Conservation (phyloP, 2,888 invertebrate species). For the Odontocolon sp. region DNA sequence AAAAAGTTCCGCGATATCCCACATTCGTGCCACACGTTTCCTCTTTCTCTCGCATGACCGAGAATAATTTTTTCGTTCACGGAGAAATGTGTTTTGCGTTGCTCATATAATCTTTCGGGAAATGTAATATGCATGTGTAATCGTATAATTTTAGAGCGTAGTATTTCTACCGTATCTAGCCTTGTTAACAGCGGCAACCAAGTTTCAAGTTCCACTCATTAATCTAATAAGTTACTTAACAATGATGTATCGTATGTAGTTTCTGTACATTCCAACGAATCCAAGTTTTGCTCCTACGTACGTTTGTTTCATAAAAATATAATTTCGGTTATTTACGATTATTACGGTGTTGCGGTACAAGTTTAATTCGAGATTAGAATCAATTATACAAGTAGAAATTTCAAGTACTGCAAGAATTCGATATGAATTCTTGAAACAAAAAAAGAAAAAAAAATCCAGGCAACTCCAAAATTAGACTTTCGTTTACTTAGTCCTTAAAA, state of each 20-base stretch:
- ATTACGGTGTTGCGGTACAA: not conserved
- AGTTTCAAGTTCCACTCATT: slow-evolving; percentile 38
- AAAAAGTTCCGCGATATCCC: not conserved
- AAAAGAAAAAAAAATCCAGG: slow-evolving; percentile 28
- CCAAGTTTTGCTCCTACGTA: not conserved
- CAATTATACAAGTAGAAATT: slow-evolving; percentile 7
- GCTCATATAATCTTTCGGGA: slow-evolving; percentile 2
- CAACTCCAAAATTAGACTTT: slow-evolving; percentile 31
- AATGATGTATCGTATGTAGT: slow-evolving; percentile 26
- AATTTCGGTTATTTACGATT: slow-evolving; percentile 27
- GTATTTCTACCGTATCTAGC: slow-evolving; percentile 16
- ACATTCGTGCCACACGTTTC: not conserved
- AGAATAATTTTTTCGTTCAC: slow-evolving; percentile 12
- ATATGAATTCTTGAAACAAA: not conserved
- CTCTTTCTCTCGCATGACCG: slow-evolving; percentile 1
- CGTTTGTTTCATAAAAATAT: slow-evolving; percentile 15
- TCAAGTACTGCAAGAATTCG: not conserved
- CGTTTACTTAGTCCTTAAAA: slow-evolving; percentile 21
- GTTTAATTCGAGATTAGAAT: slow-evolving; percentile 23
- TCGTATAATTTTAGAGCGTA: slow-evolving; percentile 32
- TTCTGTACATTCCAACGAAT: not conserved
- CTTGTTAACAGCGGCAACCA: not conserved
- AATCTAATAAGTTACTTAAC: slow-evolving; percentile 46
- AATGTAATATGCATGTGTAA: slow-evolving; percentile 17
- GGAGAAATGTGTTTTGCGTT: slow-evolving; percentile 5